Base-by-base conservation (phyloP, 2,797 vertebrate species). In the Melanotaenia nigrans region DNA sequence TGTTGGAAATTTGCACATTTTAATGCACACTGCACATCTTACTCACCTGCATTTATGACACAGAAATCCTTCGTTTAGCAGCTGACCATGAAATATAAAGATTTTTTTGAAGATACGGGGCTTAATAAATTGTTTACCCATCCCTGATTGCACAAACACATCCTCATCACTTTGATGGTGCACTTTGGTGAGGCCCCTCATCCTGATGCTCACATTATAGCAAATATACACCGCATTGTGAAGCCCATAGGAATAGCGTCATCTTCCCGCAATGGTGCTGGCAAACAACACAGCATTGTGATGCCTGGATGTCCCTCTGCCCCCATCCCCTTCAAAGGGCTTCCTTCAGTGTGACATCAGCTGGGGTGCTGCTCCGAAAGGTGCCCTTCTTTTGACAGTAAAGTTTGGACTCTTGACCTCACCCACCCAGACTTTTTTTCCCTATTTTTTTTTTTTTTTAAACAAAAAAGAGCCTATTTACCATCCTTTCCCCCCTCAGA, bases 261-360 rank as follows among this genome's bases (percentile, higher is more conserved):
- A 92, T 86, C 82, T 82, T 75, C 72, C 78, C 70, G 79, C 61
- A 74, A 80, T 79, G 81, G 61, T 79, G 66, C 73, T 78, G 79
- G 77, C 68, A 40, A 56, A 90, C 91, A 92, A 88, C 76, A 58
- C 81, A 59, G 83, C 83, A 93, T 93, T 95, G 93, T 94, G 63
- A 87, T 81, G 83, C 85, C 89, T 90, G 83, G 85, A 91, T 86
- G 82, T 87, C 88, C 82, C 84, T 81, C 55, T 87, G 84, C 92
- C 94, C 92, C 69, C 89, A 94, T 95, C 30, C 40, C 68, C 89
- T 93, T 95, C 94, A 95, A 94, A 95, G 89, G 80, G 70, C 87
- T 93, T 93, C 92, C 90, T 89, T 18, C 49, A 75, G 61, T 81
- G 86, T 95, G 94, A 95, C 92, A 94, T 95, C 93, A 95, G 79